Evolutionary conservation across 2,888 invertebrate species (phyloP).

Genomic region (Salticus scenicus): DNA sequence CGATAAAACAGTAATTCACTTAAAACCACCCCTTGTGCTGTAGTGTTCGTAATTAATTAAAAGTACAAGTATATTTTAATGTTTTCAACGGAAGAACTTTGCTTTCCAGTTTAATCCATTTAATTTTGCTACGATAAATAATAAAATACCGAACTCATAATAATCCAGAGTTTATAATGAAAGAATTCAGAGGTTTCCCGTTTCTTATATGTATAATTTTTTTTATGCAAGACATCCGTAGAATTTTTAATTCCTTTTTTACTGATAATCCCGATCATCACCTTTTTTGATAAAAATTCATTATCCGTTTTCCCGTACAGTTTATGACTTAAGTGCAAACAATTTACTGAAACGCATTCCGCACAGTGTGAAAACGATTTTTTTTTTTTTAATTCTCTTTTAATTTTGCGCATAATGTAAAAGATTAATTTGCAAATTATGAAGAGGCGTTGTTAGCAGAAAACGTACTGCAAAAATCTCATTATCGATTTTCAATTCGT

Average conservation of each 20-base stretch:
- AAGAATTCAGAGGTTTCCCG: conserved; percentile 45
- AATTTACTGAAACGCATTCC: conserved; percentile 50
- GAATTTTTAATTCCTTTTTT: conserved; percentile 36
- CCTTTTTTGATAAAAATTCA: conserved; percentile 61
- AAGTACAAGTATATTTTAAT: conserved; percentile 65
- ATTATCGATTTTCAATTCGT: conserved; percentile 56
- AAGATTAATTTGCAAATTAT: conserved; percentile 67
- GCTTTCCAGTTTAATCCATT: conserved; percentile 60
- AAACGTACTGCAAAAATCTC: conserved; percentile 35
- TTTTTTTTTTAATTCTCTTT: conserved; percentile 18
- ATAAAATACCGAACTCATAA: conserved; percentile 63
- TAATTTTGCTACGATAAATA: conserved; percentile 66
- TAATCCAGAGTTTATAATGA: conserved; percentile 64
- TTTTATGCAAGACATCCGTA: conserved; percentile 2
- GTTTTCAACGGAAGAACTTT: conserved; percentile 58
- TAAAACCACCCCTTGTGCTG: conserved; percentile 9
- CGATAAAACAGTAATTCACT: conserved; percentile 50
- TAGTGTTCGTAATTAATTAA: conserved; percentile 53
- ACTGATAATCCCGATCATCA: conserved; percentile 54
- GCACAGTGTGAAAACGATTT: conserved; percentile 20
- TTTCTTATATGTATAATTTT: conserved; percentile 27
- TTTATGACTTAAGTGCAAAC: conserved; percentile 61
- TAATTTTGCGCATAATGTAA: conserved; percentile 38
- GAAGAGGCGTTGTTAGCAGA: conserved; percentile 30
- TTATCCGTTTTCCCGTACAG: conserved; percentile 53